These are phyloP conservation scores for Peromyscus polionotus DNA, from an alignment of 2,113 vertebrate genomes.

Conservation along the genomic window DNA sequence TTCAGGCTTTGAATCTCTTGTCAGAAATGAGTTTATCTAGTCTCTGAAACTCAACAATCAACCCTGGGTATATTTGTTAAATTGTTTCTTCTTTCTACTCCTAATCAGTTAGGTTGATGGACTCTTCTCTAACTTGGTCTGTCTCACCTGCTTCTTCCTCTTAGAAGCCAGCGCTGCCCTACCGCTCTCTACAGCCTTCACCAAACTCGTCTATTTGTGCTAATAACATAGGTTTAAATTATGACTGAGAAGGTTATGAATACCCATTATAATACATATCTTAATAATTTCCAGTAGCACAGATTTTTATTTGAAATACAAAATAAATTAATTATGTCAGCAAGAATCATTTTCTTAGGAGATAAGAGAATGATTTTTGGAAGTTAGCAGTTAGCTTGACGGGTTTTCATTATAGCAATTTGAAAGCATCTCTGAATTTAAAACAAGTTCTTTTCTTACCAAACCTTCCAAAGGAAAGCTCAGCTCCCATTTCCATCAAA, in stretches of 20 bases:
- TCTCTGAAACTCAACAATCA: not conserved
- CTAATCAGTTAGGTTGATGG: not conserved
- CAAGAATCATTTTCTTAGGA: constrained; percentile 26
- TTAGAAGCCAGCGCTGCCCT: not conserved
- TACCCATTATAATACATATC: not conserved
- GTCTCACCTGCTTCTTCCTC: not conserved
- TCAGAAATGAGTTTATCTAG: not conserved
- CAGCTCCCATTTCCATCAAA: not conserved
- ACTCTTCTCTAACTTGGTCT: not conserved
- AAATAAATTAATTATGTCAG: constrained; percentile 18
- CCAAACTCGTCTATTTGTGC: not conserved
- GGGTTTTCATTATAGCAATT: constrained; percentile 29
- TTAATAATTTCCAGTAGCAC: constrained; percentile 27
- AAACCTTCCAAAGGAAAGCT: not conserved
- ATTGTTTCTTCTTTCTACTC: not conserved
- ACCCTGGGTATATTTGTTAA: not conserved
- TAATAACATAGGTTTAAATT: not conserved
- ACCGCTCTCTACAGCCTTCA: not conserved
- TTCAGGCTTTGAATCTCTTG: not conserved
- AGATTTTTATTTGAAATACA: constrained; percentile 54
- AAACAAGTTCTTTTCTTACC: constrained; percentile 32
- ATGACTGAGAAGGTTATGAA: not conserved
- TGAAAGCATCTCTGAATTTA: constrained; percentile 11
- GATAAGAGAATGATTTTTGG: not conserved
- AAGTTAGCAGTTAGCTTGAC: not conserved